Percentiles rank a stretch among this genome's conserved stretches.
phyloP scores from a whole-genome alignment of 2,888 invertebrate genomes.

The Fragum fragum region DNA sequence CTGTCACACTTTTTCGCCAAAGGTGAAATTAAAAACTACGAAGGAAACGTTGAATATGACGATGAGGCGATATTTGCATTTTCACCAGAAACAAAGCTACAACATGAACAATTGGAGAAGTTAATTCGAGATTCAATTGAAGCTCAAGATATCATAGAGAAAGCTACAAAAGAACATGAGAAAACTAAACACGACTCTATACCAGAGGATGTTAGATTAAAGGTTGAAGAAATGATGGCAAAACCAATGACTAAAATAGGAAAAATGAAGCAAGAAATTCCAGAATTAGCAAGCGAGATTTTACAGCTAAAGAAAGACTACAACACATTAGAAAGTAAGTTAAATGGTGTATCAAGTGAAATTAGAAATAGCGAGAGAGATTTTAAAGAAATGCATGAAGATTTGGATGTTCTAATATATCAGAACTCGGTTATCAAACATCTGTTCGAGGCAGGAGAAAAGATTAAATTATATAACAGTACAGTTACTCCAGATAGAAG shows the following conservation, averaged over 20 bases:
- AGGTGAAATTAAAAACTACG: not conserved
- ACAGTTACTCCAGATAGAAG: not conserved
- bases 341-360: not conserved
- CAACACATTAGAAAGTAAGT: not conserved
- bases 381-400: conserved; percentile 17
- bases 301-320: not conserved
- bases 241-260: conserved; percentile 2
- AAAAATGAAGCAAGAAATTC: conserved; percentile 12
- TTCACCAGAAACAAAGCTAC: conserved; percentile 11
- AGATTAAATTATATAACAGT: not conserved
- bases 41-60: conserved; percentile 20
- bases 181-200: not conserved
- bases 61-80: conserved; percentile 26
- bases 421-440: conserved; percentile 24
- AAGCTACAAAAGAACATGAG: not conserved
- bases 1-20: not conserved
- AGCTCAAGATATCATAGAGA: not conserved
- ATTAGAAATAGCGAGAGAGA: conserved; percentile 7
- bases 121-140: not conserved
- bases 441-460: conserved; percentile 13
- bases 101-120: conserved; percentile 3
- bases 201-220: not conserved
- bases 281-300: not conserved
- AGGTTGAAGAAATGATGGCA: conserved; percentile 7
- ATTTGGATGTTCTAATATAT: conserved; percentile 17